phyloP scores from a whole-genome alignment of 2,888 invertebrate genomes.

The Andrena marginata region DNA sequence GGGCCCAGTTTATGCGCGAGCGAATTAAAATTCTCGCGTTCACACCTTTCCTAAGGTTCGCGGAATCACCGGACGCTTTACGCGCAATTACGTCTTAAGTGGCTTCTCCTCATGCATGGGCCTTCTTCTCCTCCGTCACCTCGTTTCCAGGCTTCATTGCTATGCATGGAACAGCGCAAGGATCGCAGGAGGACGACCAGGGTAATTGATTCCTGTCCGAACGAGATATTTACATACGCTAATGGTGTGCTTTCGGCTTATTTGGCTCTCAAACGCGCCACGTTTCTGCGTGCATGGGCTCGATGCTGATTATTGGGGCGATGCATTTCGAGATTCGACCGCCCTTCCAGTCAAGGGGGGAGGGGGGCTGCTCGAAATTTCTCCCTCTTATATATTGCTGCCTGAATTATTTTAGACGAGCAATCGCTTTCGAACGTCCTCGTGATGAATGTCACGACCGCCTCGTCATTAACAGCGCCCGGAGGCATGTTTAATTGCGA shows the following conservation, averaged over 20 bases:
- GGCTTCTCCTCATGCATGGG: constrained; percentile 37
- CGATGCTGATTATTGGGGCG: constrained; percentile 16
- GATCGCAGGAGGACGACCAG: constrained; percentile 63
- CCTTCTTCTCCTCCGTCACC: constrained; percentile 18
- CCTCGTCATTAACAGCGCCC: constrained; percentile 2
- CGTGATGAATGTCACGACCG: constrained; percentile 12
- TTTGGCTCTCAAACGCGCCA: constrained; percentile 41
- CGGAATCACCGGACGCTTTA: constrained; percentile 54
- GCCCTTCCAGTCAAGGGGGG: background rate
- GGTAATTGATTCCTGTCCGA: constrained; percentile 78
- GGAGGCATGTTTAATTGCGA: constrained; percentile 19
- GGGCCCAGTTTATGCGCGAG: background rate
- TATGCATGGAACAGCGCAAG: constrained; percentile 76
- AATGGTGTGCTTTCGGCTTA: constrained; percentile 69
- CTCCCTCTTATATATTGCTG: background rate
- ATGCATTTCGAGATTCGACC: constrained; percentile 24
- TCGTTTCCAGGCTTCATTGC: constrained; percentile 70
- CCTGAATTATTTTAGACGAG: constrained; percentile 19
- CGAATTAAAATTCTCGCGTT: constrained; percentile 62
- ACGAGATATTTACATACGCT: constrained; percentile 77
- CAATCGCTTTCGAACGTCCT: background rate
- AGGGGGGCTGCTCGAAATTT: background rate
- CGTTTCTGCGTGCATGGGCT: constrained; percentile 10
- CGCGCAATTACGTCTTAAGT: constrained; percentile 70
- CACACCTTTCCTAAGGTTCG: constrained; percentile 52